Evolutionary conservation across 2,113 vertebrate species (phyloP).

Genomic region (Strix uralensis): DNA sequence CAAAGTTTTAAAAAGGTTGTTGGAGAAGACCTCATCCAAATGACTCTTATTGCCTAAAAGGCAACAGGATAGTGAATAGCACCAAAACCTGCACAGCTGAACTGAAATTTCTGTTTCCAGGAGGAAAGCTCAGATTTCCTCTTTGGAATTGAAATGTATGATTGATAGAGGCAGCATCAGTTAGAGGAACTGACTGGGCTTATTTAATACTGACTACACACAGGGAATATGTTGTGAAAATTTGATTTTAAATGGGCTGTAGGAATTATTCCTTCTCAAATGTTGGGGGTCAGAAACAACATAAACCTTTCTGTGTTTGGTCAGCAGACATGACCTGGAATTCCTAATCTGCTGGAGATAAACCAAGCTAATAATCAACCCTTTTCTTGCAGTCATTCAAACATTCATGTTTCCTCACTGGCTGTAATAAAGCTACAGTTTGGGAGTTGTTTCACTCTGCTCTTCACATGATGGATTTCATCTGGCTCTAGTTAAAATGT

Average conservation of each 20-base stretch:
- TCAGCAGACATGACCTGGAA: constrained; percentile 34
- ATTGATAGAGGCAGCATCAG: not conserved
- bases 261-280: not conserved
- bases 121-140: not conserved
- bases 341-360: constrained; percentile 54
- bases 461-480: constrained; percentile 14
- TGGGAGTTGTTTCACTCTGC: not conserved
- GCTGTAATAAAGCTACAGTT: not conserved
- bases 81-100: not conserved
- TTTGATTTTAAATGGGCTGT: not conserved
- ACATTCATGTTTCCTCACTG: not conserved
- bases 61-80: not conserved
- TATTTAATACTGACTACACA: not conserved
- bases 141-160: not conserved
- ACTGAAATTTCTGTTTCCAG: not conserved
- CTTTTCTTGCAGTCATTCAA: constrained; percentile 29
- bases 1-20: not conserved
- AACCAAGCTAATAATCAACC: constrained; percentile 62
- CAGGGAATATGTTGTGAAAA: not conserved
- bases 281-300: not conserved
- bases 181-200: not conserved
- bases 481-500: not conserved
- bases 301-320: not conserved
- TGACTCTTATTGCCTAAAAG: not conserved
- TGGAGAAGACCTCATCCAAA: not conserved